Base-by-base conservation (phyloP, 2,797 vertebrate genomes). In the Epinephelus awoara region DNA sequence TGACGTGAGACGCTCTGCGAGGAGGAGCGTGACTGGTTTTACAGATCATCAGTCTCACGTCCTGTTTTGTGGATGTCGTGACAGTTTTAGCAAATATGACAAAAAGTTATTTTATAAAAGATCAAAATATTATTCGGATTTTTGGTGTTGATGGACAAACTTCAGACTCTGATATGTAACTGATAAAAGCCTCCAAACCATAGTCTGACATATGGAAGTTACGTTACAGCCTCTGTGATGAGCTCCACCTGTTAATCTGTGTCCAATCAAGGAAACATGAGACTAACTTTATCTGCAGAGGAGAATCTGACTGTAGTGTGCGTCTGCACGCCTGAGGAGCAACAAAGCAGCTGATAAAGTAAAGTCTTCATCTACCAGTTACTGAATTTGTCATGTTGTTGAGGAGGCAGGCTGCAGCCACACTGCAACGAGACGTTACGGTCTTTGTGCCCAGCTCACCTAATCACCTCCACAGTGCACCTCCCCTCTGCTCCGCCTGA, bases 331-430 rank as follows among this genome's bases (percentile, higher is more conserved):
- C 8, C 63, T 27, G 40, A 63, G 29, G 61, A 57, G 38, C 40
- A 75, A 74, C 46, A 17, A 47, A 50, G 58, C 79, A 84, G 74
- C 58, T 79, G 73, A 68, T 38, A 25, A 2, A 66, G 69, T 38
- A 19, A 47, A 64, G 21, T 46, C 44, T 58, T 59, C 74, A 25
- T 82, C 25, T 8, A 21, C 9, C 29, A 34, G 64, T 55, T 38
- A 55, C 44, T 23, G 34, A 68, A 38, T 19, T 6, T 47, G 62
- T 15, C 29, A 19, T 18, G 23, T 14, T 29, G 46, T 46, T 49
- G 10, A 5, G 44, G 21, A 34, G n/a, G 18, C 12, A 23, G 6
- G 2, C 29, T 65, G 61, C 7, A 66, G n/a, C 34, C 40, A 12
- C 27, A 4, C n/a, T n/a, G 17, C 2, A 1, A 18, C 1, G 1